Conservation (phyloP, 2,888 invertebrate species). For the Archips xylosteana region DNA sequence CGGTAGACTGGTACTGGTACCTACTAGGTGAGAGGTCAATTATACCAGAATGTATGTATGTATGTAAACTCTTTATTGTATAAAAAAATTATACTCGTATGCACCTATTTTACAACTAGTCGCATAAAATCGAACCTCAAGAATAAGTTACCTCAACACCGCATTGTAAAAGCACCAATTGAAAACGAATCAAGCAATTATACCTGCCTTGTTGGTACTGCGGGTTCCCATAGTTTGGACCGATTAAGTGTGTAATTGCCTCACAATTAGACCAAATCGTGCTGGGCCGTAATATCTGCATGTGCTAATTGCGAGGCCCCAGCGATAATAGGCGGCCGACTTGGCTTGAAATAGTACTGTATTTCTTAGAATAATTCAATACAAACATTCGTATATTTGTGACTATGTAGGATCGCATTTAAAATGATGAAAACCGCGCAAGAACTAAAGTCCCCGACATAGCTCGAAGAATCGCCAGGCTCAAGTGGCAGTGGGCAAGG, state of each 20-base stretch:
- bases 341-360: slow-evolving; percentile 52
- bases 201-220: slow-evolving; percentile 41
- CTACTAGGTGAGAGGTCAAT: no score
- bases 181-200: slow-evolving; percentile 40
- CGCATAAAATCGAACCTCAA: neutral
- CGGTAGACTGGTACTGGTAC: no score
- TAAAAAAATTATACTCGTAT: no score
- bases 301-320: slow-evolving; percentile 72
- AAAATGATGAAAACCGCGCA: no score
- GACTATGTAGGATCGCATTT: no score
- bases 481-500: no score
- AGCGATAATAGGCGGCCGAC: slow-evolving; percentile 71
- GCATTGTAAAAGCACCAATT: slow-evolving; percentile 37
- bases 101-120: neutral
- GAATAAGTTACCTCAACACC: slow-evolving; percentile 13
- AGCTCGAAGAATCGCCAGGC: no score
- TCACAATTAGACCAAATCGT: slow-evolving; percentile 69
- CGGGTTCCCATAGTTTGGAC: slow-evolving; percentile 50
- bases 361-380: slow-evolving; percentile 22
- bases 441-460: no score
- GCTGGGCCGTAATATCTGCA: slow-evolving; percentile 63
- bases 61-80: no score
- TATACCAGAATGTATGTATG: no score
- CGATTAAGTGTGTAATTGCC: slow-evolving; percentile 71
- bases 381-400: neutral